Evolutionary conservation across 2,113 vertebrate genomes (phyloP), one percentile per base, ranked within the genome.

Genomic region (Ptychochromis oligacanthus): DNA sequence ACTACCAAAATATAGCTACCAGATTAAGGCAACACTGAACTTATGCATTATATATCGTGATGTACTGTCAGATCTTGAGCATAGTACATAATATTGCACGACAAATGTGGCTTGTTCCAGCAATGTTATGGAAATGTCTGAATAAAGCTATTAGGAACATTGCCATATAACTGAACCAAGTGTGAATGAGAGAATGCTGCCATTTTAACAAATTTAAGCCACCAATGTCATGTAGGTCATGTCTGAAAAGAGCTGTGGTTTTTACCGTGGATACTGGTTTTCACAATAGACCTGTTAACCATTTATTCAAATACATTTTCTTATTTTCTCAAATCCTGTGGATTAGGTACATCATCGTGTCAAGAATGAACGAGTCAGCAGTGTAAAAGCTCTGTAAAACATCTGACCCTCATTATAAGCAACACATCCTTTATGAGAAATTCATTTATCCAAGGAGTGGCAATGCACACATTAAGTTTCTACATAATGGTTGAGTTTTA

Each of bases 331-430:
- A 28, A 60, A 59, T 76, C 43, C 14, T 52, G 18, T 18, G 26
- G 22, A 57, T 57, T 26, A 12, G 24, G 46, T 62, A 24, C 26
- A 34, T 75, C 20, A 31, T 11, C 9, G 15, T 24, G 10, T 6
- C 17, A 2, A 34, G 40, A 38, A 62, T 2, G 2, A 82, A 62
- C 18, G 40, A 82, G 55, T 49, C n/a, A 31, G 52, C 77, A 49
- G 52, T 83, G 20, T 83, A 57, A 46, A 78, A 36, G 64, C 57
- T 54, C 5, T 12, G 46, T 24, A 40, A 64, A 26, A 26, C 58
- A 22, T 81, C 43, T 52, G 65, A 58, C 20, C n/a, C 2, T 79
- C 26, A 75, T 24, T 81, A 22, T 60, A 81, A 81, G 62, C 54
- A 80, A 54, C 43, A 22, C 5, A 12, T 79, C 17, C 11, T 26